phyloP scores from a whole-genome alignment of 2,888 invertebrate genomes.

The Panopea generosa region DNA sequence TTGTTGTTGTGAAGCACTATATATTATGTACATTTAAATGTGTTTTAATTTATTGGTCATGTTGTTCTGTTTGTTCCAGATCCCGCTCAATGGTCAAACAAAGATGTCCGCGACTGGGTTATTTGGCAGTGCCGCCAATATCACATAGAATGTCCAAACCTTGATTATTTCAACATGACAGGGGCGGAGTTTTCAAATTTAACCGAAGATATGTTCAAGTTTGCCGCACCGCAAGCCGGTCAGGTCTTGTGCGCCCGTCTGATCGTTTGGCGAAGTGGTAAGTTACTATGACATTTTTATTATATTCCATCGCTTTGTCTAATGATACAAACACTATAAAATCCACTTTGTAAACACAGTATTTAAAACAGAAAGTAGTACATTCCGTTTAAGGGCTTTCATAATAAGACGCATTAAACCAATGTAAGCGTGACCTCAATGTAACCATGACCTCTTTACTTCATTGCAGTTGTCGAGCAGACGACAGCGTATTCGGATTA shows the following conservation, averaged over 20 bases:
- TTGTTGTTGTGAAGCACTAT: no score
- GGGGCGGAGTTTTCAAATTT: constrained; percentile 91
- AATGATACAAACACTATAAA: no score
- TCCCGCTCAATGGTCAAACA: constrained; percentile 94
- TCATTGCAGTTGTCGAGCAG: constrained; percentile 57
- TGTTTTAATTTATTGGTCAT: no score
- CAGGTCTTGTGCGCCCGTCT: constrained; percentile 94
- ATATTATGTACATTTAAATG: no score
- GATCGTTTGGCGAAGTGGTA: constrained; percentile 95
- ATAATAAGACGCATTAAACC: no score
- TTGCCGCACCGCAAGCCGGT: constrained; percentile 65
- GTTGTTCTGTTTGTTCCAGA: constrained; percentile 89
- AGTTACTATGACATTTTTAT: constrained; percentile 3
- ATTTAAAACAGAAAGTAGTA: no score
- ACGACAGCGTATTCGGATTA: constrained; percentile 16
- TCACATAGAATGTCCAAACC: constrained; percentile 87
- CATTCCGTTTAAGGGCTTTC: no score
- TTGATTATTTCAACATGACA: constrained; percentile 90
- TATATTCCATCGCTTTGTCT: no score
- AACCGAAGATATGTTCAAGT: constrained; percentile 93
- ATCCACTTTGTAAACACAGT: no score
- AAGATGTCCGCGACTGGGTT: constrained; percentile 93
- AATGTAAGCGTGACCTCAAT: no score
- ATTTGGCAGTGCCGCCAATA: constrained; percentile 94
- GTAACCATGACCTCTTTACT: background rate